These are phyloP conservation scores for Parauchenoglanis ngamensis DNA, from an alignment of 2,797 vertebrate genomes.

Conservation along the genomic window DNA sequence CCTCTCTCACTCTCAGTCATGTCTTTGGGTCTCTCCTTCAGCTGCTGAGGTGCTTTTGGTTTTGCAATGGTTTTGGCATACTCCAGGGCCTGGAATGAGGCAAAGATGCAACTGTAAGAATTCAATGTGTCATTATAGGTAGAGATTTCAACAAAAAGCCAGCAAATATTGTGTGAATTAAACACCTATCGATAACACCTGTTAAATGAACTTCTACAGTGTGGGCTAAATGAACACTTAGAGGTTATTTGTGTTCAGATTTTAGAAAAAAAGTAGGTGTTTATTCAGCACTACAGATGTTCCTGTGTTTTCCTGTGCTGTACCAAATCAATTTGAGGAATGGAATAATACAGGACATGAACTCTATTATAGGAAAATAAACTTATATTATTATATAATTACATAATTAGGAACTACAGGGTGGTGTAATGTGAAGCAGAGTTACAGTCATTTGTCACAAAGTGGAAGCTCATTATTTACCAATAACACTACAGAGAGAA, in stretches of 20 bases:
- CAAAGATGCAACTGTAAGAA: background rate
- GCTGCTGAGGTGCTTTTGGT: conserved; percentile 67
- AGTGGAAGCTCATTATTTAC: background rate
- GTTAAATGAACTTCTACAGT: background rate
- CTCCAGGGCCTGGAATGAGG: conserved; percentile 81
- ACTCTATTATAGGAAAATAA: background rate
- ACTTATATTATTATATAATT: background rate
- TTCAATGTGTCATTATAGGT: background rate
- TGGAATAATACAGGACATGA: background rate
- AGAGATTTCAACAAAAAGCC: background rate
- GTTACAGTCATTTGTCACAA: background rate
- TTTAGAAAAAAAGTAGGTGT: background rate
- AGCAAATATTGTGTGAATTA: background rate
- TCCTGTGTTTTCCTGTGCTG: no score
- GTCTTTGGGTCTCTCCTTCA: conserved; percentile 54
- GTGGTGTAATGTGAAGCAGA: background rate
- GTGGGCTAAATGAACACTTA: background rate
- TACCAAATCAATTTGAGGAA: background rate
- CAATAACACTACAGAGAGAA: background rate
- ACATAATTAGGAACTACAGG: background rate
- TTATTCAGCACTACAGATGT: background rate
- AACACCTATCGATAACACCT: background rate
- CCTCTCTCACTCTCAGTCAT: conserved; percentile 27
- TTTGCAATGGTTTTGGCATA: conserved; percentile 86
- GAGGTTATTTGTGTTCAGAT: background rate